Evolutionary conservation across 2,888 invertebrate genomes (phyloP).

Genomic region (Neoascia interrupta): DNA sequence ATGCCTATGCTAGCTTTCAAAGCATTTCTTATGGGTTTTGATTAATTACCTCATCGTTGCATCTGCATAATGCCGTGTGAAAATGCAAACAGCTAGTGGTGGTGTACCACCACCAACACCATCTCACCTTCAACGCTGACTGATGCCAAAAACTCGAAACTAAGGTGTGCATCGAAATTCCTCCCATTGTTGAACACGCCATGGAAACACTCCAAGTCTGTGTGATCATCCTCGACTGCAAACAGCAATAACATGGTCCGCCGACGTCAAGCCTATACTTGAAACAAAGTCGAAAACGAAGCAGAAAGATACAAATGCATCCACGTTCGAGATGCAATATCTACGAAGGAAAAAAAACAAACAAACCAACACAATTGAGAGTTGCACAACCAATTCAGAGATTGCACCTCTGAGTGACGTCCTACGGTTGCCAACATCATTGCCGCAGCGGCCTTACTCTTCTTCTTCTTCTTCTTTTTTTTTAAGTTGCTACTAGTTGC

Average conservation of each 20-base stretch:
- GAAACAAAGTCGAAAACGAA: constrained; percentile 1
- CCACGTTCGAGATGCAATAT: constrained; percentile 48
- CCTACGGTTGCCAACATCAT: constrained; percentile 54
- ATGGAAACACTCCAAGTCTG: constrained; percentile 15
- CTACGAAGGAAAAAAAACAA: constrained; percentile 7
- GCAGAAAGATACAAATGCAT: constrained; percentile 26
- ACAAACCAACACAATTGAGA: constrained; percentile 48
- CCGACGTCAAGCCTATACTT: constrained; percentile 24
- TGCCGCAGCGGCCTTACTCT: constrained; percentile 40
- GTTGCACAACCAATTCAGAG: constrained; percentile 67
- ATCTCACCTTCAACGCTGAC: background rate
- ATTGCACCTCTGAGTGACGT: constrained; percentile 69
- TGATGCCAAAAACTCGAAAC: constrained; percentile 43
- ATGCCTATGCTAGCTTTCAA: constrained; percentile 52
- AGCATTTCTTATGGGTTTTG: constrained; percentile 55
- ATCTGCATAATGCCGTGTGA: constrained; percentile 67
- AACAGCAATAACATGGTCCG: constrained; percentile 1
- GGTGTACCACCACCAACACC: constrained; percentile 20
- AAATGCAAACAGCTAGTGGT: constrained; percentile 43
- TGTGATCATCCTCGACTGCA: background rate
- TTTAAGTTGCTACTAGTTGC: constrained; percentile 5
- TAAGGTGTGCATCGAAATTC: constrained; percentile 67
- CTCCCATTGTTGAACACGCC: constrained; percentile 57
- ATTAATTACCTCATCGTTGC: constrained; percentile 63
- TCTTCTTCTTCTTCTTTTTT: constrained; percentile 24